Conservation (phyloP, 2,797 vertebrate species). For the Sebastes oblongus region DNA sequence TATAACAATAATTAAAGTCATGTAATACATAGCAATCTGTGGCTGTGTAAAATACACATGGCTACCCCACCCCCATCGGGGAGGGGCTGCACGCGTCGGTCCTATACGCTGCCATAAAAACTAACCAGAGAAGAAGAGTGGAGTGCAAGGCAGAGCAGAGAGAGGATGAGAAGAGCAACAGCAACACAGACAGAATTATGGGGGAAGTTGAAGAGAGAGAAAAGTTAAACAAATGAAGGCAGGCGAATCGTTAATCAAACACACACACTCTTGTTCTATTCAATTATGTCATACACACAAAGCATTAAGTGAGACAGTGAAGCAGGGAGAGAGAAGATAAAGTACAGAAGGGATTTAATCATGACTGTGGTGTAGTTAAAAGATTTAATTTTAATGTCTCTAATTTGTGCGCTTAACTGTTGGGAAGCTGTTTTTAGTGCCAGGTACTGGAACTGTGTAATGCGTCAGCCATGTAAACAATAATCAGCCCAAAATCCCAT, state of each 20-base stretch:
- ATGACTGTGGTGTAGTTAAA: not conserved
- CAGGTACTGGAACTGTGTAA: not conserved
- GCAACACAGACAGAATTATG: not conserved
- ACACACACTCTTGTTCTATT: not conserved
- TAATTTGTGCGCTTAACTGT: slow-evolving; percentile 26
- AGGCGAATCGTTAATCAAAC: slow-evolving; percentile 28
- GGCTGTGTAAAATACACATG: not conserved
- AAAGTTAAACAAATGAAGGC: slow-evolving; percentile 5
- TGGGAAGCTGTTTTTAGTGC: not conserved
- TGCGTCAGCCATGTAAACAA: slow-evolving; percentile 28
- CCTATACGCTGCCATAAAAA: slow-evolving; percentile 6
- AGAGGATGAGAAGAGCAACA: not conserved
- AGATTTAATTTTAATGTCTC: slow-evolving; percentile 11
- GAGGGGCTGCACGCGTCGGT: not conserved
- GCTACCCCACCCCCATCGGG: slow-evolving; percentile 5
- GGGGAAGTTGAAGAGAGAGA: not conserved
- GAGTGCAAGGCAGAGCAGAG: not conserved
- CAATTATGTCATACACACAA: slow-evolving; percentile 1
- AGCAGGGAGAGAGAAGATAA: not conserved
- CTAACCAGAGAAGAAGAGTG: not conserved
- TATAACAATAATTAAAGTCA: slow-evolving; percentile 4
- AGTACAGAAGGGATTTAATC: not conserved
- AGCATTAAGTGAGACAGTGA: not conserved
- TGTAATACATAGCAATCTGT: not conserved
- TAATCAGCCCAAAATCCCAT: slow-evolving; percentile 28